Percentiles rank a stretch among this genome's conserved stretches.
Evolutionary conservation across 1,140 invertebrate genomes (phyloP).

Genomic region (Hesperophylax magnus): DNA sequence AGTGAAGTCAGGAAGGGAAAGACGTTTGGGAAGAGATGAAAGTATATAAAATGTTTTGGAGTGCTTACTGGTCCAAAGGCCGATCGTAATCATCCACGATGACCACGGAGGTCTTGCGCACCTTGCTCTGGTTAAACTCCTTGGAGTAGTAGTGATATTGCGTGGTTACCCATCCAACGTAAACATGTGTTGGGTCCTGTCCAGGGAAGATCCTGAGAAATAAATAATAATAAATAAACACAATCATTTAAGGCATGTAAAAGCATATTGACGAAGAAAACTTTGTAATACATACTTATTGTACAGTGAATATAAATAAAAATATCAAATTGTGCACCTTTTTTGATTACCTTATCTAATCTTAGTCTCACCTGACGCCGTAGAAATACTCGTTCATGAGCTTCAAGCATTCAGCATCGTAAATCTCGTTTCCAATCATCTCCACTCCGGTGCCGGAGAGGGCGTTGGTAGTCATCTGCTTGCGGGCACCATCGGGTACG

Average conservation of each 20-base stretch:
- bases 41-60: too few relatives aligned
- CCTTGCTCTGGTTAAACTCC: conserved; percentile 91
- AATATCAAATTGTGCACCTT: too few relatives aligned
- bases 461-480: conserved; percentile 78
- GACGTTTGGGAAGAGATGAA: too few relatives aligned
- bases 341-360: too few relatives aligned
- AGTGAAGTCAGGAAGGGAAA: background rate
- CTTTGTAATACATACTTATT: too few relatives aligned
- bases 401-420: conserved; percentile 89
- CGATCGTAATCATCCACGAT: conserved; percentile 85
- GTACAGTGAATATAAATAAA: too few relatives aligned
- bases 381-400: conserved; percentile 99
- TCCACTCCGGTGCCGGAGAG: conserved; percentile 79
- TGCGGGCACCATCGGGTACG: conserved; percentile 78
- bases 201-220: conserved; percentile 88
- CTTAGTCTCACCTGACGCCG: conserved; percentile 76
- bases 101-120: conserved; percentile 88
- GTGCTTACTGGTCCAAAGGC: conserved; percentile 78
- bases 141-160: conserved; percentile 94
- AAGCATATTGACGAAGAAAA: too few relatives aligned
- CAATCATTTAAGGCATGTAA: too few relatives aligned
- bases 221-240: conserved; percentile 21
- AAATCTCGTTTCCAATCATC: conserved; percentile 86
- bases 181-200: conserved; percentile 97
- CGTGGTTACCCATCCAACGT: conserved; percentile 99